Evolutionary conservation across 2,797 vertebrate species (phyloP).

Genomic region (Craterocephalus amniculus): DNA sequence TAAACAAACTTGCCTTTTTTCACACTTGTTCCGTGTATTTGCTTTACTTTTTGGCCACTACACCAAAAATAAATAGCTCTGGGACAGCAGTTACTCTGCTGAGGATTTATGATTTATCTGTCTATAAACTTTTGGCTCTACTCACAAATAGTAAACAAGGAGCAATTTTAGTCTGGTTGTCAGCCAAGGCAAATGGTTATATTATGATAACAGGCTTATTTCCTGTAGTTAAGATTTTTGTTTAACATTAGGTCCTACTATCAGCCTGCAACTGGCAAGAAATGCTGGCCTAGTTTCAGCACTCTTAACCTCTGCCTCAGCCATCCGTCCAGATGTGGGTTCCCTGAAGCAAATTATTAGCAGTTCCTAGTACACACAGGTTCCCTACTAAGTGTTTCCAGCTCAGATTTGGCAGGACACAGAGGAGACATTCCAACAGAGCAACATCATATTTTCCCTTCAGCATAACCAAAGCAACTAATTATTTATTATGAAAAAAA

Average conservation of each 20-base stretch:
- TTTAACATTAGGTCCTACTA: constrained; percentile 88
- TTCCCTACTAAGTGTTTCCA: constrained; percentile 94
- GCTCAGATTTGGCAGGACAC: constrained; percentile 83
- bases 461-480: constrained; percentile 86
- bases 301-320: constrained; percentile 90
- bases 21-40: constrained; percentile 73
- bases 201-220: constrained; percentile 91
- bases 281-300: constrained; percentile 77
- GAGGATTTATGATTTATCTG: constrained; percentile 73
- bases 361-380: constrained; percentile 88
- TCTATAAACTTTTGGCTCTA: constrained; percentile 74
- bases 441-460: constrained; percentile 90
- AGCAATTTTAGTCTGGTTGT: constrained; percentile 85
- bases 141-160: constrained; percentile 86
- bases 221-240: constrained; percentile 93
- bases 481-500: constrained; percentile 86
- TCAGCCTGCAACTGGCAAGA: constrained; percentile 84
- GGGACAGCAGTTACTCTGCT: constrained; percentile 53
- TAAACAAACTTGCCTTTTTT: constrained; percentile 76
- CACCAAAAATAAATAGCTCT: constrained; percentile 78
- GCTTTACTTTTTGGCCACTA: constrained; percentile 69
- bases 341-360: constrained; percentile 95
- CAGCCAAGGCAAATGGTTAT: constrained; percentile 92
- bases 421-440: constrained; percentile 88
- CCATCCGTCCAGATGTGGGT: constrained; percentile 91